phyloP scores from a whole-genome alignment of 2,797 vertebrate species.

The Lacerta bilineata region DNA sequence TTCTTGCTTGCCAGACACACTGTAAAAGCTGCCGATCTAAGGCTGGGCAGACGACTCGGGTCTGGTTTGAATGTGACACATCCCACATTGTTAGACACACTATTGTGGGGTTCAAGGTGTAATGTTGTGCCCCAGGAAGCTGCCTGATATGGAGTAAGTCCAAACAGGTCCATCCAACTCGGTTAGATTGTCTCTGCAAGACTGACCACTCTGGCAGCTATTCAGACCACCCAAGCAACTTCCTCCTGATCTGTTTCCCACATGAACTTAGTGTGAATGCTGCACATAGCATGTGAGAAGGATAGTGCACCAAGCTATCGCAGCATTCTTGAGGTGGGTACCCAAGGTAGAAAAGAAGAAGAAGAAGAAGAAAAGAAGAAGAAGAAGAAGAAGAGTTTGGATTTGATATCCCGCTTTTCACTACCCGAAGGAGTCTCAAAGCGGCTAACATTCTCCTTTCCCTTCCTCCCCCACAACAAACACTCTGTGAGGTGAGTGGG shows the following conservation, averaged over 20 bases:
- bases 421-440: too few relatives aligned
- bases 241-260: neutral
- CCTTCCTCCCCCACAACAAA: too few relatives aligned
- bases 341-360: too few relatives aligned
- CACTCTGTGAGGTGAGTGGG: too few relatives aligned
- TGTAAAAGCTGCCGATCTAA: neutral
- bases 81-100: neutral
- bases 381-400: too few relatives aligned
- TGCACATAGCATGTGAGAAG: neutral
- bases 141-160: too few relatives aligned
- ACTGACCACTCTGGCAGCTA: neutral
- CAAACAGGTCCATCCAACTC: too few relatives aligned
- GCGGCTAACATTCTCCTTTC: too few relatives aligned
- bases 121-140: neutral
- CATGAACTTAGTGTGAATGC: neutral
- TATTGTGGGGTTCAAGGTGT: neutral
- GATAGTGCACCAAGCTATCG: neutral
- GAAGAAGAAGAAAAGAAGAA: too few relatives aligned
- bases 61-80: neutral
- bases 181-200: neutral
- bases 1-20: slow-evolving; percentile 18
- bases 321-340: neutral
- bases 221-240: neutral
- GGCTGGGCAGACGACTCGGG: neutral
- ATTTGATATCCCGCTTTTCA: too few relatives aligned